phyloP scores from a whole-genome alignment of 37 sponge, comb jelly and placozoan genomes.

The Halisarca cf. caerulea region DNA sequence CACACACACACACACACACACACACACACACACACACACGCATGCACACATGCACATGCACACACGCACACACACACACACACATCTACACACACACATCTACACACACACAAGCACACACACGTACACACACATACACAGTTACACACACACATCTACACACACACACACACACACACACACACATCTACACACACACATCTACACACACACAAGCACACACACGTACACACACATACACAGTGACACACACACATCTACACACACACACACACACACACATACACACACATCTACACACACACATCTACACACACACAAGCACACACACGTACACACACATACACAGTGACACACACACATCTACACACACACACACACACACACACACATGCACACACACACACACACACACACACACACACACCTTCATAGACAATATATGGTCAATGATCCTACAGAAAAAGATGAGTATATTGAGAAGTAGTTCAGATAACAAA shows the following conservation, averaged over 20 bases:
- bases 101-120: too few relatives aligned
- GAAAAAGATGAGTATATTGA: too few relatives aligned
- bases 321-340: background rate
- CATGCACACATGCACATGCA: background rate
- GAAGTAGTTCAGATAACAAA: background rate
- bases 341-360: background rate
- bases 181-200: too few relatives aligned
- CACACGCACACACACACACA: too few relatives aligned
- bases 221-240: background rate
- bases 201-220: background rate
- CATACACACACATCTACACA: slow-evolving; percentile 12
- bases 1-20: slow-evolving; percentile 1
- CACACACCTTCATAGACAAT: slow-evolving; percentile 13
- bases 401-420: slow-evolving; percentile 25
- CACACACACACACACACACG: background rate
- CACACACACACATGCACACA: background rate
- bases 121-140: background rate
- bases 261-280: slow-evolving; percentile 14
- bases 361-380: background rate
- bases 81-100: too few relatives aligned
- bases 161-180: too few relatives aligned
- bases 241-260: background rate
- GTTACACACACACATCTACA: background rate
- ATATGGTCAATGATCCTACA: background rate
- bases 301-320: slow-evolving; percentile 12